Percentiles rank a stretch among this genome's conserved stretches.
Evolutionary conservation across 2,888 invertebrate genomes (phyloP).

Genomic region (Hypomecis punctinalis): DNA sequence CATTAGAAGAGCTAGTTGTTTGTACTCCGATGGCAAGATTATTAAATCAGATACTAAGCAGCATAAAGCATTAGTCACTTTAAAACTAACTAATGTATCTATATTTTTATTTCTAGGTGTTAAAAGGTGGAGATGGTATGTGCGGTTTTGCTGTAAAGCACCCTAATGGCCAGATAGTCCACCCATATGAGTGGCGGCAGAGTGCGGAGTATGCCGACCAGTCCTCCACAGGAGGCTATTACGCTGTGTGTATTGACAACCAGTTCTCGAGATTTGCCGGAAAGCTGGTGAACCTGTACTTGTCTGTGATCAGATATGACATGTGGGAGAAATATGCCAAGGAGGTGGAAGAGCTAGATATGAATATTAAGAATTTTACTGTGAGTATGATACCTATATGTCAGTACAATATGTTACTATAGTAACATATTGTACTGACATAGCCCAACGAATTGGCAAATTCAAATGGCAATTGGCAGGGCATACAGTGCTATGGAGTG

Average conservation of each 20-base stretch:
- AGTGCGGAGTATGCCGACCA: conserved; percentile 95
- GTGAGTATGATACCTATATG: conserved; percentile 79
- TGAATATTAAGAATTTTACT: conserved; percentile 96
- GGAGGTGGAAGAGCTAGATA: conserved; percentile 94
- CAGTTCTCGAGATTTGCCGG: conserved; percentile 96
- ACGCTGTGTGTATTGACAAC: conserved; percentile 96
- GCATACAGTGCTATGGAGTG: too few relatives aligned
- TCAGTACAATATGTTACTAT: too few relatives aligned
- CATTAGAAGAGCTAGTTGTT: too few relatives aligned
- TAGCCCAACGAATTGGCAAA: too few relatives aligned
- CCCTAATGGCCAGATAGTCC: conserved; percentile 93
- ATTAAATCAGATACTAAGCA: too few relatives aligned
- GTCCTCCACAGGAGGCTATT: conserved; percentile 92
- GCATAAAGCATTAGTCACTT: too few relatives aligned
- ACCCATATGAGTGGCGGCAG: conserved; percentile 96
- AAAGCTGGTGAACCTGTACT: conserved; percentile 94
- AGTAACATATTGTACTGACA: too few relatives aligned
- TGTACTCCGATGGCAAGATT: too few relatives aligned
- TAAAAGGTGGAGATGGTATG: conserved; percentile 97
- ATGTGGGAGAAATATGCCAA: conserved; percentile 96
- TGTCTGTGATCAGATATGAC: conserved; percentile 96
- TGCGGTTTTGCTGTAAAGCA: conserved; percentile 96
- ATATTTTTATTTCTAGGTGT: conserved; percentile 86
- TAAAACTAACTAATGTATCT: too few relatives aligned
- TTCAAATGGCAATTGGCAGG: too few relatives aligned